A percentile compares a stretch with the other conserved stretches of the same genome.
phyloP scores from a whole-genome alignment of 2,797 vertebrate species.

The Hyperoplus immaculatus region DNA sequence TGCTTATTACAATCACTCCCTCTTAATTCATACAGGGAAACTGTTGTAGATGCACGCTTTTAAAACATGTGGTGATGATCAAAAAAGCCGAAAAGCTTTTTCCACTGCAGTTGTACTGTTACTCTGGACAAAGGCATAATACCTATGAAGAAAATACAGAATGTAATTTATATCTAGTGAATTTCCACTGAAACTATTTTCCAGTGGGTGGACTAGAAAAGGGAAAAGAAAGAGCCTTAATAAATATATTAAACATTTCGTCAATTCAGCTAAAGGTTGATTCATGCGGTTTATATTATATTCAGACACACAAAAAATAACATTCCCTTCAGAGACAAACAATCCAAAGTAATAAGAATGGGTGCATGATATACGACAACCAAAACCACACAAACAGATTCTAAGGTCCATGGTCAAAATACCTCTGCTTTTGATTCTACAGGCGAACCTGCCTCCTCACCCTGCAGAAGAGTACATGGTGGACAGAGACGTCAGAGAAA shows the following conservation, averaged over 20 bases:
- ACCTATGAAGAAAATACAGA: neutral
- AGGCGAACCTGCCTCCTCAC: constrained; percentile 84
- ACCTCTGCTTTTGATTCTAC: constrained; percentile 88
- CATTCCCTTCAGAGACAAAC: constrained; percentile 58
- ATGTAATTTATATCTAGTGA: constrained; percentile 5
- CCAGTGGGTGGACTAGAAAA: neutral
- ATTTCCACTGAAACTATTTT: constrained; percentile 32
- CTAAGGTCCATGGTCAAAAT: constrained; percentile 73
- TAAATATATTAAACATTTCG: constrained; percentile 39
- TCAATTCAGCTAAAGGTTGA: constrained; percentile 42
- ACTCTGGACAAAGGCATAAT: constrained; percentile 30
- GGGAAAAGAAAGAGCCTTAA: constrained; percentile 6
- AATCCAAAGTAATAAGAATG: constrained; percentile 37
- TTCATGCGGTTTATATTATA: constrained; percentile 64
- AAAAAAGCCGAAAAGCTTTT: constrained; percentile 1
- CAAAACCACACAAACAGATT: constrained; percentile 72
- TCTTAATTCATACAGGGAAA: constrained; percentile 38
- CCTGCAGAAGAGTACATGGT: constrained; percentile 71
- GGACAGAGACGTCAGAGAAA: constrained; percentile 50
- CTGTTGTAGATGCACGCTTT: constrained; percentile 32
- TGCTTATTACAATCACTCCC: constrained; percentile 45
- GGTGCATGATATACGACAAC: constrained; percentile 55
- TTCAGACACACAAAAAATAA: constrained; percentile 23
- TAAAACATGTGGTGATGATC: constrained; percentile 18
- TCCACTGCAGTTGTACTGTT: neutral